phyloP scores from a whole-genome alignment of 2,797 vertebrate species.

The Darevskia nairensis region DNA sequence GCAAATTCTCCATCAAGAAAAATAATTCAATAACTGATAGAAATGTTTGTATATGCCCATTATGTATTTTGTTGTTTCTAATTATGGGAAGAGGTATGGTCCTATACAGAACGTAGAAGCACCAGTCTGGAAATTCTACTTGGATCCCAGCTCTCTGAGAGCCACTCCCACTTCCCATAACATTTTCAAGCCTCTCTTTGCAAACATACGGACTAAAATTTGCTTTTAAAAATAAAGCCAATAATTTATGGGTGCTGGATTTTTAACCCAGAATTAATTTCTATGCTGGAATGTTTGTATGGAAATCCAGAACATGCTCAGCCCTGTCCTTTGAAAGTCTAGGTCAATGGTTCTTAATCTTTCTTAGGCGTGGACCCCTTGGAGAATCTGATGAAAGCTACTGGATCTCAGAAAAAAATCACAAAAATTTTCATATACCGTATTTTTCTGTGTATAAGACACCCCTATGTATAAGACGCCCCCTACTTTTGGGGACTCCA shows the following conservation, averaged over 20 bases:
- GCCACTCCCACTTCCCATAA: not conserved
- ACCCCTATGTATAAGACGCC: too few species aligned
- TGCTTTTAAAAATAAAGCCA: not conserved
- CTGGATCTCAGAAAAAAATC: too few species aligned
- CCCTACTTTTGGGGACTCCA: too few species aligned
- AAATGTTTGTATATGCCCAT: not conserved
- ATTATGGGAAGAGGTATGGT: not conserved
- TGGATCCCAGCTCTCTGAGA: not conserved
- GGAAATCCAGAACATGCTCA: not conserved
- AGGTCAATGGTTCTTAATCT: not conserved
- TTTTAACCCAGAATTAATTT: not conserved
- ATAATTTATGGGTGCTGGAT: not conserved
- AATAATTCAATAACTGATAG: not conserved
- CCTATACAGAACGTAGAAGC: not conserved
- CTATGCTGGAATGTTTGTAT: not conserved
- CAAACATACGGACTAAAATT: not conserved
- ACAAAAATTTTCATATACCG: too few species aligned
- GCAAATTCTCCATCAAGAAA: not conserved
- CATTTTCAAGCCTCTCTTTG: not conserved
- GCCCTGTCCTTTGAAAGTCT: not conserved
- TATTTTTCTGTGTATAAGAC: too few species aligned
- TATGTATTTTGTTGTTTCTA: not conserved
- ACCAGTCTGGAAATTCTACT: not conserved
- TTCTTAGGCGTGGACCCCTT: not conserved
- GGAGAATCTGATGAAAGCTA: not conserved